phyloP scores from a whole-genome alignment of 2,797 vertebrate species.

The Hozukius guyotensis region DNA sequence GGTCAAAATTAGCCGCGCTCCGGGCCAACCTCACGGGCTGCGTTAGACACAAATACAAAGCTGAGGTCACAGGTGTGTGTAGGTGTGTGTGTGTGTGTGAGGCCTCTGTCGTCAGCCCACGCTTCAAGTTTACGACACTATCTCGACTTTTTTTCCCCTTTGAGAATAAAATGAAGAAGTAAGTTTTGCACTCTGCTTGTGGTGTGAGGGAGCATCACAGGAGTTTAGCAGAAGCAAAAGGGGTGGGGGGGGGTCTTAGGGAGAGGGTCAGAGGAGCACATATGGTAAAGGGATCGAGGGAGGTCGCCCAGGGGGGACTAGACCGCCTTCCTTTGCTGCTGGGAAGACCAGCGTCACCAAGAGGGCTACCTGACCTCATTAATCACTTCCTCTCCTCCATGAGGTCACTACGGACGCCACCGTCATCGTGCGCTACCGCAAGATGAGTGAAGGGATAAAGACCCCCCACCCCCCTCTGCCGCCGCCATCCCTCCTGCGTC shows the following conservation, averaged over 20 bases:
- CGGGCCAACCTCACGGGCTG: conserved; percentile 29
- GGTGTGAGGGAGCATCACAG: conserved; percentile 52
- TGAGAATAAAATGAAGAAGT: conserved; percentile 59
- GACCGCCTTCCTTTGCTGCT: conserved; percentile 67
- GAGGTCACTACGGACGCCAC: conserved; percentile 73
- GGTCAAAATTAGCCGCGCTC: conserved; percentile 63
- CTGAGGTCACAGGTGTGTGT: conserved; percentile 62
- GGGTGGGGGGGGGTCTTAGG: conserved; percentile 1
- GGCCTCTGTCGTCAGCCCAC: conserved; percentile 27
- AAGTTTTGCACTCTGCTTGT: conserved; percentile 35
- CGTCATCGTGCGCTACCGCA: conserved; percentile 49
- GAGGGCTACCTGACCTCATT: conserved; percentile 81
- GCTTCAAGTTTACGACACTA: conserved; percentile 43
- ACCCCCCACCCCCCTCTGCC: conserved; percentile 16
- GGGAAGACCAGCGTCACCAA: conserved; percentile 73
- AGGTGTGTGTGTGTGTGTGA: neutral
- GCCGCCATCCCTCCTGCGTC: neutral
- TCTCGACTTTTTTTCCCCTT: conserved; percentile 1
- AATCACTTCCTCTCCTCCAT: conserved; percentile 82
- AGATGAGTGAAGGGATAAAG: conserved; percentile 63
- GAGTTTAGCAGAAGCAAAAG: conserved; percentile 43
- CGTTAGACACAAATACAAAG: conserved; percentile 48
- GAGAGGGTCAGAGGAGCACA: conserved; percentile 78
- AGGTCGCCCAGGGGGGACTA: conserved; percentile 63
- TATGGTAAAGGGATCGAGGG: conserved; percentile 80